A percentile compares a stretch with the other conserved stretches of the same genome.
Evolutionary conservation across 2,797 vertebrate species (phyloP).

Genomic region (Capromys pilorides): DNA sequence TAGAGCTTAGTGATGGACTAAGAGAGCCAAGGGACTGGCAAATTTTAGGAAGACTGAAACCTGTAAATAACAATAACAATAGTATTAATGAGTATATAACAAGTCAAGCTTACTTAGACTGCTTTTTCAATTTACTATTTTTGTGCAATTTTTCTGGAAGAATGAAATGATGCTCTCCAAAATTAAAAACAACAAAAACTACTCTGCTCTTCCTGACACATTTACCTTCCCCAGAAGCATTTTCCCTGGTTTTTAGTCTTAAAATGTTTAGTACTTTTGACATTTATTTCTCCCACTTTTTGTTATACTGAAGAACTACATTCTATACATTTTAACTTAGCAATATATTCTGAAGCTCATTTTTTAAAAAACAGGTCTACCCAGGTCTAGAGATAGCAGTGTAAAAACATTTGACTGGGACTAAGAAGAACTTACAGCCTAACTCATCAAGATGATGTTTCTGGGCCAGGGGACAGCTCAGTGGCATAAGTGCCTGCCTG

Average conservation of each 20-base stretch:
- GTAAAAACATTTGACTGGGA: background rate
- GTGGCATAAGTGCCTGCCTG: too few species aligned
- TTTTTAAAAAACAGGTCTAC: background rate
- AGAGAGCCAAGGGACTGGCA: background rate
- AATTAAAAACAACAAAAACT: background rate
- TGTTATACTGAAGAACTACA: background rate
- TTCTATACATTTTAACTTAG: constrained; percentile 16
- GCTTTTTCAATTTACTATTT: background rate
- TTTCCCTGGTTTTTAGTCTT: background rate
- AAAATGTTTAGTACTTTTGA: background rate
- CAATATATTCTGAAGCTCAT: background rate
- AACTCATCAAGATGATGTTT: background rate
- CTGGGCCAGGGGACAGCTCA: too few species aligned
- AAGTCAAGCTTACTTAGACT: background rate
- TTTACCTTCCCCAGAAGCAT: background rate
- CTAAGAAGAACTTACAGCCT: constrained; percentile 4
- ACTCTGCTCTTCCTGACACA: constrained; percentile 17
- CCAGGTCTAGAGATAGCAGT: background rate
- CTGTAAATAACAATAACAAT: background rate
- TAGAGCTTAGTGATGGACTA: background rate
- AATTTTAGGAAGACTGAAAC: background rate
- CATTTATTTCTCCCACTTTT: background rate
- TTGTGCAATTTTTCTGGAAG: background rate
- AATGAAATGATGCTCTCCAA: constrained; percentile 19
- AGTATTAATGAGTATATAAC: background rate